Percentiles rank a stretch among this genome's conserved stretches.
These are phyloP conservation scores for Leptoclinus maculatus DNA, from an alignment of 2,797 vertebrate species.

Conservation along the genomic window DNA sequence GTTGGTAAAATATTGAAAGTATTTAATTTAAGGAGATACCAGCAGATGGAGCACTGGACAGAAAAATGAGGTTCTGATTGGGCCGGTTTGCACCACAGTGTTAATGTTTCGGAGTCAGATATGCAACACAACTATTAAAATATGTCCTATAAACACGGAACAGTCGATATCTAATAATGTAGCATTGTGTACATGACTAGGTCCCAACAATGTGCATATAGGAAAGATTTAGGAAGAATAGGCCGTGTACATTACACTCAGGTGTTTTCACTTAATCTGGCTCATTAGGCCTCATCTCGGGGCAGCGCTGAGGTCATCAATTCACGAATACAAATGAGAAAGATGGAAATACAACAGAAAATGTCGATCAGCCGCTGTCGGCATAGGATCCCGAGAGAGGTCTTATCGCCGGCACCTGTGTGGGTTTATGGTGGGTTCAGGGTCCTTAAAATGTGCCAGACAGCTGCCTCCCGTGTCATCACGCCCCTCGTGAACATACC, in stretches of 20 bases:
- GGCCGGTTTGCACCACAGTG: not conserved
- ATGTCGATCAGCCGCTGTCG: not conserved
- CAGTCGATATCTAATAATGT: not conserved
- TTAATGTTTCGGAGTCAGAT: not conserved
- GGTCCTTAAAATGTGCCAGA: not conserved
- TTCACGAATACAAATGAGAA: not conserved
- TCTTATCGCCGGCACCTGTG: constrained; percentile 19
- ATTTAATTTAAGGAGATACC: constrained; percentile 14
- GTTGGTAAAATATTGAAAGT: not conserved
- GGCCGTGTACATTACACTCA: not conserved
- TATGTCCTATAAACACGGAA: not conserved
- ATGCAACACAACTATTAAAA: not conserved
- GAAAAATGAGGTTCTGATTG: not conserved
- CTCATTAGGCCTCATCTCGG: constrained; percentile 1
- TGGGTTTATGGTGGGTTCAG: constrained; percentile 8
- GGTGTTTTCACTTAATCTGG: constrained; percentile 11
- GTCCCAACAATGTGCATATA: not conserved
- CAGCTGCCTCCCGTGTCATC: constrained; percentile 13
- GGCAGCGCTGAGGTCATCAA: not conserved
- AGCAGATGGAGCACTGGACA: not conserved
- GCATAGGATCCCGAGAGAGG: not conserved
- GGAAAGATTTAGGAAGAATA: not conserved
- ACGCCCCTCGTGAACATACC: not conserved
- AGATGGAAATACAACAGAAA: not conserved
- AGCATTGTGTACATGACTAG: constrained; percentile 4